Evolutionary conservation across 2,113 vertebrate species (phyloP).

Genomic region (Heterotis niloticus): DNA sequence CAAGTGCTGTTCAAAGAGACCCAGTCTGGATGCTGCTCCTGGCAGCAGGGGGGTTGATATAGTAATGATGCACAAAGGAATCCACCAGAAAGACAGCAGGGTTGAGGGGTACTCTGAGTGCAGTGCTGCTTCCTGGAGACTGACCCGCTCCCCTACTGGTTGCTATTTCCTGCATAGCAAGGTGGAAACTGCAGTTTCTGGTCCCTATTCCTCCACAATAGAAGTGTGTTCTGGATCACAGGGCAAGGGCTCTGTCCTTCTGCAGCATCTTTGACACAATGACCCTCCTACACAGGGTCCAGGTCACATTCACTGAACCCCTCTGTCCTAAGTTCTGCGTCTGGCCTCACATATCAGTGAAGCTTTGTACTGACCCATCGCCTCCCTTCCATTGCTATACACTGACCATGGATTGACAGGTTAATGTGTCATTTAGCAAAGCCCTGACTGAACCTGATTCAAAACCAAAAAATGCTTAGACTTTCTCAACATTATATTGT

Average conservation of each 20-base stretch:
- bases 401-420: background rate
- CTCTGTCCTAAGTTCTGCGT: background rate
- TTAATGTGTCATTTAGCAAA: background rate
- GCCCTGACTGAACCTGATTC: background rate
- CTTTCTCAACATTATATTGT: too few species aligned
- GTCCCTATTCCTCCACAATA: background rate
- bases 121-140: conserved; percentile 5
- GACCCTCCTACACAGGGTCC: conserved; percentile 2
- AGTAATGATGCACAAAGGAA: background rate
- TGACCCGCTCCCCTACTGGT: background rate
- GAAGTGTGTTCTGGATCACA: conserved; percentile 9
- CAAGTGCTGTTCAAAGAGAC: background rate
- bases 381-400: too few species aligned
- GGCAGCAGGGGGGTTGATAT: background rate
- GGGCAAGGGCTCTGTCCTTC: conserved; percentile 6
- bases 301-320: conserved; percentile 1
- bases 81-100: background rate
- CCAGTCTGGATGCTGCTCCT: background rate
- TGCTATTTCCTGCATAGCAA: background rate
- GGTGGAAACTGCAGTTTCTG: background rate
- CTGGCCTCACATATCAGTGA: background rate
- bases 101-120: background rate
- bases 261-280: conserved; percentile 2
- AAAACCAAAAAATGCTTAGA: too few species aligned
- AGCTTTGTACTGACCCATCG: background rate